Conservation (phyloP, 2,113 vertebrate genomes). For the Macrotis lagotis region DNA sequence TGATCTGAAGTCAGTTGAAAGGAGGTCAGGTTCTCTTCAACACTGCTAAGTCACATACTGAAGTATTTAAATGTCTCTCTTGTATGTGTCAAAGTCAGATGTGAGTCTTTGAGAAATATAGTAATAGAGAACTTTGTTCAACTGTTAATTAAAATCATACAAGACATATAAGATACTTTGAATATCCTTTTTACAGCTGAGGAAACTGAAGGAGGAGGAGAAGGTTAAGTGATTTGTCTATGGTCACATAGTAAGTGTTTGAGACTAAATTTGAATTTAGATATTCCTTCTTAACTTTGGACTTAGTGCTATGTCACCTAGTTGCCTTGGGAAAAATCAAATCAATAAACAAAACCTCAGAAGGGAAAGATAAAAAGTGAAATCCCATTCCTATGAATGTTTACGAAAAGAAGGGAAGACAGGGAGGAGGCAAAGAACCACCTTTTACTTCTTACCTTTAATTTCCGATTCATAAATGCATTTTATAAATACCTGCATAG, state of each 20-base stretch:
- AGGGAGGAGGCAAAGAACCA: not conserved
- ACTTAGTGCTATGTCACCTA: not conserved
- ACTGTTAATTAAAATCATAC: not conserved
- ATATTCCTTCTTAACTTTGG: not conserved
- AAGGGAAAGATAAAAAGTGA: not conserved
- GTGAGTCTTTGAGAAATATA: not conserved
- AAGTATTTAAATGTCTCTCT: slow-evolving; percentile 20
- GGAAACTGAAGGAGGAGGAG: not conserved
- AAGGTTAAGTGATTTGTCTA: not conserved
- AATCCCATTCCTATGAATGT: not conserved
- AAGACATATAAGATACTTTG: not conserved
- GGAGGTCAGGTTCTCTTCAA: slow-evolving; percentile 25
- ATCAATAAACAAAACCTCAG: not conserved
- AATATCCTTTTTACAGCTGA: not conserved
- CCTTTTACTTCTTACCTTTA: not conserved
- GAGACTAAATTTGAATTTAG: not conserved
- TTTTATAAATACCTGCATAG: not conserved
- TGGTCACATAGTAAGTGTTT: not conserved
- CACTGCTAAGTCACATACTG: slow-evolving; percentile 35
- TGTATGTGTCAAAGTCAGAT: not conserved
- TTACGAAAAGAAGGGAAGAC: not conserved
- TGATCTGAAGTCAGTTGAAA: slow-evolving; percentile 44
- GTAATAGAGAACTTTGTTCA: not conserved
- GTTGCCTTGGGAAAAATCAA: not conserved
- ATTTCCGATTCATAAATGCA: not conserved